phyloP scores from a whole-genome alignment of 2,113 vertebrate species.

The Pavo muticus region DNA sequence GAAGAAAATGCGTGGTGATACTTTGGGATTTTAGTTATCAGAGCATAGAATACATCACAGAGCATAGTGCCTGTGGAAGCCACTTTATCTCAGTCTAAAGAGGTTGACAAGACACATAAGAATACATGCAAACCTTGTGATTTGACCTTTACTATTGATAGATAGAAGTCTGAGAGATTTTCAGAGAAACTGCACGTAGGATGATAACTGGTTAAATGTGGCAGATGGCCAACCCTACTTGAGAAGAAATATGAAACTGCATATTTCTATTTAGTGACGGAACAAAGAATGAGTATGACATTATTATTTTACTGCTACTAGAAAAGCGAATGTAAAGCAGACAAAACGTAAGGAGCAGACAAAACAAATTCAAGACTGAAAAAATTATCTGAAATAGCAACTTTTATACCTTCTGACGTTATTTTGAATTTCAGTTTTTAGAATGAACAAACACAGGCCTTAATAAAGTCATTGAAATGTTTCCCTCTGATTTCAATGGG shows the following conservation, averaged over 20 bases:
- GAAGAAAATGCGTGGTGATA: slow-evolving; percentile 45
- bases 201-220: slow-evolving; percentile 52
- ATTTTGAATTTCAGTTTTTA: not conserved
- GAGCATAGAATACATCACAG: slow-evolving; percentile 48
- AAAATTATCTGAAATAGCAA: not conserved
- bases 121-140: not conserved
- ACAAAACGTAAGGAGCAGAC: not conserved
- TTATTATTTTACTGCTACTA: not conserved
- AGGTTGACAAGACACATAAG: slow-evolving; percentile 50
- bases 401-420: not conserved
- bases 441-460: not conserved
- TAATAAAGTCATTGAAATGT: not conserved
- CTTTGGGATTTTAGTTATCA: slow-evolving; percentile 66
- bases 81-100: slow-evolving; percentile 65
- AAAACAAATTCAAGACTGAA: not conserved
- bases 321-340: not conserved
- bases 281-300: not conserved
- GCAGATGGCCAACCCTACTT: slow-evolving; percentile 27
- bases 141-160: slow-evolving; percentile 61
- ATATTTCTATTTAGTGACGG: not conserved
- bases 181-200: not conserved
- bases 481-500: not conserved
- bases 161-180: slow-evolving; percentile 55
- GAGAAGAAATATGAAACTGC: not conserved
- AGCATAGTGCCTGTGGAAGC: slow-evolving; percentile 45